Evolutionary conservation across 1,140 invertebrate species (phyloP).

Genomic region (Aphelenchoides besseyi): DNA sequence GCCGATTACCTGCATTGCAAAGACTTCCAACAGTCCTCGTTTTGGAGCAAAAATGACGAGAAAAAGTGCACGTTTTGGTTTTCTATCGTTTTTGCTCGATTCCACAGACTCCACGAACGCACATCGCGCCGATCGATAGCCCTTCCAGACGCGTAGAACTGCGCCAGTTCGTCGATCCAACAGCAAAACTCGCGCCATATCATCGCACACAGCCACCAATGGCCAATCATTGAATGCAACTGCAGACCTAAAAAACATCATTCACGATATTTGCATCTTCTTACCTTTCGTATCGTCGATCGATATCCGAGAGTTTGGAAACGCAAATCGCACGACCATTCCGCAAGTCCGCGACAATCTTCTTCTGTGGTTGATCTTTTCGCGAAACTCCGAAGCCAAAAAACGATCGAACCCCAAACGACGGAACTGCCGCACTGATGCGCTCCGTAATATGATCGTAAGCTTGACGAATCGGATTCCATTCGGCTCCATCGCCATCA

Average conservation of each 20-base stretch:
- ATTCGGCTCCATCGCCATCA: not conserved
- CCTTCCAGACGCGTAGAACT: constrained; percentile 20
- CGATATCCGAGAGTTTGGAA: constrained; percentile 21
- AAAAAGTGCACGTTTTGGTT: constrained; percentile 36
- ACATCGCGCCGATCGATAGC: constrained; percentile 46
- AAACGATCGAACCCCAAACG: constrained; percentile 44
- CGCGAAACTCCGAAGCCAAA: constrained; percentile 41
- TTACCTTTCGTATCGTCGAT: not conserved
- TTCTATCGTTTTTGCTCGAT: not conserved
- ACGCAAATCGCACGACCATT: not conserved
- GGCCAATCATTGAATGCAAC: constrained; percentile 35
- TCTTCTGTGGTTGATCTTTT: constrained; percentile 31
- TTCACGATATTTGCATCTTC: not conserved
- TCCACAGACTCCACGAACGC: constrained; percentile 39
- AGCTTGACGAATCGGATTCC: not conserved
- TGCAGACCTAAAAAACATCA: constrained; percentile 19
- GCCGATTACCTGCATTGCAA: constrained; percentile 47
- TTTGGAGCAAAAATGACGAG: constrained; percentile 45
- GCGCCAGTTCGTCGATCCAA: not conserved
- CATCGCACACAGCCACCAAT: constrained; percentile 41
- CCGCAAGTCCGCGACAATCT: constrained; percentile 24
- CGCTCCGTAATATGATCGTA: not conserved
- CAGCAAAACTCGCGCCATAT: constrained; percentile 22
- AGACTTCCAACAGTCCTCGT: constrained; percentile 44
- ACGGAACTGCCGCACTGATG: constrained; percentile 30